Evolutionary conservation across 2,797 vertebrate genomes (phyloP), one percentile per base, ranked within the genome.

Genomic region (Argentina silus): DNA sequence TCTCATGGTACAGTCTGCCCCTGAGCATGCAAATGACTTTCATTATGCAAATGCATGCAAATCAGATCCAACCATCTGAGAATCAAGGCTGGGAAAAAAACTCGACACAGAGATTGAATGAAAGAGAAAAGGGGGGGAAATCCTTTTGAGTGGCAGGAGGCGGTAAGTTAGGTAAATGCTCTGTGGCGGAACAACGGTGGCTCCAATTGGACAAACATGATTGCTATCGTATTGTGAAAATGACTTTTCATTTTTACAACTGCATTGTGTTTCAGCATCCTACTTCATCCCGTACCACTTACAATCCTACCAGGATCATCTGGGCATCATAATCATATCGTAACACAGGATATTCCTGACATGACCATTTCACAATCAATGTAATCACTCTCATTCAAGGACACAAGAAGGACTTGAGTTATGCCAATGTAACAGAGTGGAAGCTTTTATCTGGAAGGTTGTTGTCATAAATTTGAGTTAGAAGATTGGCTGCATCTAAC

Each of bases 21-120:
- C 94, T 93, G 93, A 95, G 96, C 97, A 98, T 98, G 96, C 95
- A 98, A 98, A 98, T 98, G 93, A 96, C 95, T 94, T 95, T 95
- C 96, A 97, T 98, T 98, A 99, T 99, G 96, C 96, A 98, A 97
- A 99, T 98, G 76, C 90, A 98, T 99, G 97, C 96, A 98, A 98
- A 98, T 97, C 91, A 96, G 95, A 93, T 93, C 94, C 96, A 95
- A 96, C 96, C 95, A 97, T 96, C 96, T 95, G 96, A 98, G 95
- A 97, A 96, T 94, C 90, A 92, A 92, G 92, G 90, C 93, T 94
- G 93, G 93, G 93, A 93, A 91, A 91, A 75, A 65, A 92, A 86
- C 87, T 82, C 90, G 86, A 92, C 90, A 92, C 85, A 83, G 88
- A 93, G 90, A 92, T 85, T 90, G 91, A 94, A 93, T 93, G 92